Evolutionary conservation across 2,113 vertebrate species (phyloP).

Genomic region (Eulacestoma nigropectus): DNA sequence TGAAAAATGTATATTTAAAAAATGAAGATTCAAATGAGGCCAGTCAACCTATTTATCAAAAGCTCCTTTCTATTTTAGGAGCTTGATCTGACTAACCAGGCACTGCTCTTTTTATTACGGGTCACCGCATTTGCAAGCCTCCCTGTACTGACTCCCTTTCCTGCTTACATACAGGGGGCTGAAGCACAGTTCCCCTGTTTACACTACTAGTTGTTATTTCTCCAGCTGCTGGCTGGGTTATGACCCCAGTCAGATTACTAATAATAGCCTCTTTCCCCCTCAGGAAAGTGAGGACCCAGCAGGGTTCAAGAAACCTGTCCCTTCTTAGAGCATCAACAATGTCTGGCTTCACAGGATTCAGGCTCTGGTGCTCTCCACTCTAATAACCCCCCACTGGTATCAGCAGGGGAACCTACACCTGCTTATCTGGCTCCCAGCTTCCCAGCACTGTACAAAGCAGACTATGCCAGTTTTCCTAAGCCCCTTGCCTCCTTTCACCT

Average conservation of each 20-base stretch:
- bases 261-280: slow-evolving; percentile 16
- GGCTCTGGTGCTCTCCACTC: background rate
- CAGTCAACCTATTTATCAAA: slow-evolving; percentile 20
- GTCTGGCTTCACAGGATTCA: background rate
- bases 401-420: background rate
- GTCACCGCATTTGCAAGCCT: slow-evolving; percentile 40
- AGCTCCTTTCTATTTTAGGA: background rate
- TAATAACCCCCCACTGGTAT: background rate
- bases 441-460: background rate
- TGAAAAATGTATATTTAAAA: background rate
- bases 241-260: slow-evolving; percentile 10
- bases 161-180: background rate
- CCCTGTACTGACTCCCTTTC: slow-evolving; percentile 1
- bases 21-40: background rate
- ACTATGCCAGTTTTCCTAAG: background rate
- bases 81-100: slow-evolving; percentile 3
- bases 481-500: background rate
- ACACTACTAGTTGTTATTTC: slow-evolving; percentile 39
- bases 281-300: background rate
- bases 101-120: slow-evolving; percentile 21
- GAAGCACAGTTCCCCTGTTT: slow-evolving; percentile 5
- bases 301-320: slow-evolving; percentile 9
- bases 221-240: slow-evolving; percentile 43
- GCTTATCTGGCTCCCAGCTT: background rate
- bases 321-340: background rate